These are phyloP conservation scores for Sphaeridia pumilis DNA, from an alignment of 2,888 invertebrate species.

Conservation along the genomic window DNA sequence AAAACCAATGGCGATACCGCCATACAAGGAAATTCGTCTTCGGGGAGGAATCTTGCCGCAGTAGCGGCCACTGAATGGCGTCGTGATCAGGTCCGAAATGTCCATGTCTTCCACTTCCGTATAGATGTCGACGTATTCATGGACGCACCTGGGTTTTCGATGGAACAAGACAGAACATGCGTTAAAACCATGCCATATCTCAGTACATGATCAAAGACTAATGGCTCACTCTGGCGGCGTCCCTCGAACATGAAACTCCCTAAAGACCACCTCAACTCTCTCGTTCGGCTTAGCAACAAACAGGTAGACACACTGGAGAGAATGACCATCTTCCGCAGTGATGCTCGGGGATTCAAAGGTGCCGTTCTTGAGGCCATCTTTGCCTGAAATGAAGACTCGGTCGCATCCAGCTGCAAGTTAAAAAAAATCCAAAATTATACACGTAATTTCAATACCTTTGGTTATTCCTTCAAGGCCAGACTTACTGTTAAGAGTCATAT, in stretches of 20 bases:
- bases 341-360: conserved; percentile 76
- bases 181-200: background rate
- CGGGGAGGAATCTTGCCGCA: conserved; percentile 88
- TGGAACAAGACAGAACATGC: no score
- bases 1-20: conserved; percentile 86
- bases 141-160: conserved; percentile 88
- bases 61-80: conserved; percentile 89
- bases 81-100: conserved; percentile 79
- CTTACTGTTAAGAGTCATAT: no score
- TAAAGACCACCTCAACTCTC: conserved; percentile 82
- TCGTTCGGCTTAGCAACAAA: conserved; percentile 87
- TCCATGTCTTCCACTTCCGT: conserved; percentile 70
- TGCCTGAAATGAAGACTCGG: conserved; percentile 77
- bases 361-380: conserved; percentile 70
- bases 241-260: conserved; percentile 79
- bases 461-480: no score
- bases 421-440: no score
- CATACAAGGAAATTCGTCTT: conserved; percentile 78
- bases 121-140: conserved; percentile 96
- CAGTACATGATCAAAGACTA: background rate
- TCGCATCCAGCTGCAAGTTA: no score
- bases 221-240: conserved; percentile 83
- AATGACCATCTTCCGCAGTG: conserved; percentile 66
- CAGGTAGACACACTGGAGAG: conserved; percentile 86
- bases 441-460: no score